A percentile compares a stretch with the other conserved stretches of the same genome.
Evolutionary conservation across 2,888 invertebrate genomes (phyloP).

Genomic region (Cynaeus angustus): DNA sequence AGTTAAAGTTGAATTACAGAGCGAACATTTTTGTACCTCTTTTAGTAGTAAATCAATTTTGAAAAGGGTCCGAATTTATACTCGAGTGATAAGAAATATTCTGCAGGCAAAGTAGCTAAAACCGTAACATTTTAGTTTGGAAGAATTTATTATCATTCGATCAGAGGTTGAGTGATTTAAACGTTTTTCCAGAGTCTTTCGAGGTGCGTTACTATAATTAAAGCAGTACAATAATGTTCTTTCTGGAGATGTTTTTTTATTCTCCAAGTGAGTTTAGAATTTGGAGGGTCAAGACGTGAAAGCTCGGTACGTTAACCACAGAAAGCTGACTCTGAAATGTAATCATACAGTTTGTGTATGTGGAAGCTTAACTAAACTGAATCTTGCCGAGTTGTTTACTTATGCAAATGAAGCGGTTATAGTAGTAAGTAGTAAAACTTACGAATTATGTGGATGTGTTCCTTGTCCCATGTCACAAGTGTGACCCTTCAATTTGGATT

Average conservation of each 20-base stretch:
- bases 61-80: slow-evolving; percentile 36
- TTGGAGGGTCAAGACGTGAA: slow-evolving; percentile 14
- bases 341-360: slow-evolving; percentile 34
- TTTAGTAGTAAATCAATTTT: slow-evolving; percentile 29
- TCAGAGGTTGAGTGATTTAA: not conserved
- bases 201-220: not conserved
- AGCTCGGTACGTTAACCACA: slow-evolving; percentile 16
- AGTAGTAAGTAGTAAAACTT: slow-evolving; percentile 33
- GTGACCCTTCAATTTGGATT: slow-evolving; percentile 31
- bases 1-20: no score
- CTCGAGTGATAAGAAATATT: slow-evolving; percentile 20
- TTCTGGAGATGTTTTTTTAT: no score
- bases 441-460: slow-evolving; percentile 22
- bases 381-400: slow-evolving; percentile 30
- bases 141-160: slow-evolving; percentile 19
- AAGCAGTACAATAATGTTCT: not conserved
- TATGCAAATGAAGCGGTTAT: slow-evolving; percentile 28
- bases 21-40: not conserved
- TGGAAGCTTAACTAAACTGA: slow-evolving; percentile 23
- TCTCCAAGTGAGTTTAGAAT: not conserved
- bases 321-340: slow-evolving; percentile 21
- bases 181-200: not conserved
- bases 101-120: slow-evolving; percentile 11
- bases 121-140: slow-evolving; percentile 10
- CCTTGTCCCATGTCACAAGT: not conserved